Evolutionary conservation across 1,140 invertebrate genomes (phyloP).

Genomic region (Planococcus citri): DNA sequence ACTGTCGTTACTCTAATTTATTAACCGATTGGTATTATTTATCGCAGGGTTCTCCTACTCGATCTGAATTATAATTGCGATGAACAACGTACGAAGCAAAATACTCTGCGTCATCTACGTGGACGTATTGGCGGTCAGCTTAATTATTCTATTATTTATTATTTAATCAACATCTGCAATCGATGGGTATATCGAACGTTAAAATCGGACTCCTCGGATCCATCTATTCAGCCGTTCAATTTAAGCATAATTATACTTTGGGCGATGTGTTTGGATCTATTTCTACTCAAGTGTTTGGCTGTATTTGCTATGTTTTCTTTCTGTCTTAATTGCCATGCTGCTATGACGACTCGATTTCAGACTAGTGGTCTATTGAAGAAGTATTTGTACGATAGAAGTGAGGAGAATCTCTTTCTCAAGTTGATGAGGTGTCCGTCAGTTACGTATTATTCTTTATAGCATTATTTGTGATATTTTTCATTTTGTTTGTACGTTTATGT

Average conservation of each 20-base stretch:
- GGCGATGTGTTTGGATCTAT: constrained; percentile 42
- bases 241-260: constrained; percentile 65
- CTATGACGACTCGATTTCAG: not conserved
- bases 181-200: constrained; percentile 47
- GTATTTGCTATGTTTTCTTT: constrained; percentile 40
- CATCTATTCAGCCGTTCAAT: constrained; percentile 91
- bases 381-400: too few relatives aligned
- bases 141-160: constrained; percentile 53
- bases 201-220: constrained; percentile 74
- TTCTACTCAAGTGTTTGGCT: constrained; percentile 42
- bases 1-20: too few relatives aligned
- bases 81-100: not conserved
- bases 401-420: too few relatives aligned
- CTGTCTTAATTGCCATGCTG: constrained; percentile 23
- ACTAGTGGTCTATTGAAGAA: too few relatives aligned
- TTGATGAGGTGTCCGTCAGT: too few relatives aligned
- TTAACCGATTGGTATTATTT: too few relatives aligned
- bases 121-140: constrained; percentile 55
- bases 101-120: constrained; percentile 32
- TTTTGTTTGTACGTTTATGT: too few relatives aligned
- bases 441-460: too few relatives aligned
- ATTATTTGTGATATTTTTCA: too few relatives aligned
- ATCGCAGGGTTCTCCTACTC: not conserved
- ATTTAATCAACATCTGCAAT: constrained; percentile 42
- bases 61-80: constrained; percentile 5